A percentile compares a stretch with the other conserved stretches of the same genome.
These are phyloP conservation scores for Argyra leucocephala DNA, from an alignment of 2,888 invertebrate species.

Conservation along the genomic window DNA sequence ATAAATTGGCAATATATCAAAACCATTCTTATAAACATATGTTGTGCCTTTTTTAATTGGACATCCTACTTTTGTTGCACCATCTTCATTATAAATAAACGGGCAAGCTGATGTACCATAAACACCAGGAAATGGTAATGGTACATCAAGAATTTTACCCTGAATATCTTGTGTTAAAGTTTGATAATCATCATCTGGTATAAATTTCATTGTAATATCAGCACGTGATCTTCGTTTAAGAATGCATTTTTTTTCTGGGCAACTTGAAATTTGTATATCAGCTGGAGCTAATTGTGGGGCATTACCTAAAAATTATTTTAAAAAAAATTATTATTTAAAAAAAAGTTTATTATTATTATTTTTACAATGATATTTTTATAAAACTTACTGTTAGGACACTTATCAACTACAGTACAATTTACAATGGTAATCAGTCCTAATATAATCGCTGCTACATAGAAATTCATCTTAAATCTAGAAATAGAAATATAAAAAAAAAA, in stretches of 20 bases:
- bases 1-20: slow-evolving; percentile 48
- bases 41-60: slow-evolving; percentile 58
- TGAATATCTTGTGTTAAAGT: slow-evolving; percentile 51
- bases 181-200: slow-evolving; percentile 48
- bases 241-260: slow-evolving; percentile 55
- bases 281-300: slow-evolving; percentile 40
- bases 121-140: slow-evolving; percentile 67
- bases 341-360: no score
- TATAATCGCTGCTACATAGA: neutral
- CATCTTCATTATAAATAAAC: slow-evolving; percentile 52
- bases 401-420: slow-evolving; percentile 40
- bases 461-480: neutral
- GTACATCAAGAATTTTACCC: slow-evolving; percentile 54
- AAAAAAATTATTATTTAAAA: no score
- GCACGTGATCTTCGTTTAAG: slow-evolving; percentile 53
- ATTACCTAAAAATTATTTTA: slow-evolving; percentile 39
- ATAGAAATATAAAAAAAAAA: neutral
- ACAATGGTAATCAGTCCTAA: slow-evolving; percentile 33
- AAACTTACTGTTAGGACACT: slow-evolving; percentile 42
- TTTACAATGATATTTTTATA: no score
- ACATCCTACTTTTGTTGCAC: slow-evolving; percentile 52
- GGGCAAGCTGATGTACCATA: slow-evolving; percentile 60
- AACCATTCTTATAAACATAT: slow-evolving; percentile 59
- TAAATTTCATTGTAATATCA: slow-evolving; percentile 50
- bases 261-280: slow-evolving; percentile 50